phyloP scores from a whole-genome alignment of 1,140 invertebrate genomes.

The Aporrectodea caliginosa region DNA sequence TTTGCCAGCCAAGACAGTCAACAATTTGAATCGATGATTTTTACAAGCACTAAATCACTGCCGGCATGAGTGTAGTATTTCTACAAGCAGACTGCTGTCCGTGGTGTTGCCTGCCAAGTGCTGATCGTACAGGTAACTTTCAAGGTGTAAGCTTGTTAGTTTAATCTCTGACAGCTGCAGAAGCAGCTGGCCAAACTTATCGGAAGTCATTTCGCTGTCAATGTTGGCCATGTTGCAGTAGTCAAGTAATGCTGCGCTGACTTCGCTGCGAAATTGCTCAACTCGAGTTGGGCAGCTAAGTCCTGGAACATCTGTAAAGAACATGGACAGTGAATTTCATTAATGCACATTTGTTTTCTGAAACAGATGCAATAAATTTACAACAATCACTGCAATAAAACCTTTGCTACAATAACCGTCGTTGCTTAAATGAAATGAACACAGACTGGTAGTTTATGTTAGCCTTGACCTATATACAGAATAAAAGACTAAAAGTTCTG shows the following conservation, averaged over 20 bases:
- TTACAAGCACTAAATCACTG: no score
- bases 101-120: conserved; percentile 76
- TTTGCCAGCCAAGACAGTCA: no score
- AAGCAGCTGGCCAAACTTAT: conserved; percentile 90
- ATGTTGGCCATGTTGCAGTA: conserved; percentile 71
- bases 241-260: conserved; percentile 50
- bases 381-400: no score
- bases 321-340: no score
- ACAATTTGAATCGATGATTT: no score
- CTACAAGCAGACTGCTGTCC: conserved; percentile 93
- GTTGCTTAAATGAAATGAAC: no score
- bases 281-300: conserved; percentile 45
- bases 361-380: no score
- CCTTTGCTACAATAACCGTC: no score
- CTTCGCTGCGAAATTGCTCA: conserved; percentile 50
- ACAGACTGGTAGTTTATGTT: no score
- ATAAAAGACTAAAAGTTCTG: no score
- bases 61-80: conserved; percentile 90
- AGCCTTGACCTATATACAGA: no score
- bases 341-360: no score
- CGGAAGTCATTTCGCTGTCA: conserved; percentile 67
- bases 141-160: conserved; percentile 79
- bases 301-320: conserved; percentile 46
- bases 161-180: conserved; percentile 87
- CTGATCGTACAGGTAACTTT: conserved; percentile 90